These are phyloP conservation scores for Jacana jacana DNA, from an alignment of 2,113 vertebrate genomes.

Conservation along the genomic window DNA sequence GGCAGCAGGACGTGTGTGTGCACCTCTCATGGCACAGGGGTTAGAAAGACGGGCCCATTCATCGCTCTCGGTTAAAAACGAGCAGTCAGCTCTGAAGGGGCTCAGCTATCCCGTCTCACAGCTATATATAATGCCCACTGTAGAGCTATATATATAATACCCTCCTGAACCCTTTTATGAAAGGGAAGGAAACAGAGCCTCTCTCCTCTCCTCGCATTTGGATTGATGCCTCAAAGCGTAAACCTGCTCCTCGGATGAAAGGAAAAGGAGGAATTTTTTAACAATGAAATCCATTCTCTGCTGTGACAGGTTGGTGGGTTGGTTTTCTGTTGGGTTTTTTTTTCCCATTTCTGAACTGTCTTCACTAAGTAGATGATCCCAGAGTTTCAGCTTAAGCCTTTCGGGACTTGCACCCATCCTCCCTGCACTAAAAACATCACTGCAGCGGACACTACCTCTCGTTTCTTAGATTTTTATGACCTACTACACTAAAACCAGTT, in stretches of 20 bases:
- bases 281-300: constrained; percentile 28
- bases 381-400: not conserved
- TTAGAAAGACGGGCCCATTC: not conserved
- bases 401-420: not conserved
- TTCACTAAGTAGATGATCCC: constrained; percentile 15
- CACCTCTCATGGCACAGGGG: not conserved
- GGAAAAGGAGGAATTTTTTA: constrained; percentile 1
- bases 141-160: not conserved
- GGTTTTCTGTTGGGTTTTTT: not conserved
- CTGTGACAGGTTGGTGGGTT: not conserved
- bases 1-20: not conserved
- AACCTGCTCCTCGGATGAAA: constrained; percentile 32
- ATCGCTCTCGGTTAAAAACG: not conserved
- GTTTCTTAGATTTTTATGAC: constrained; percentile 47
- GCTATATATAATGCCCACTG: not conserved
- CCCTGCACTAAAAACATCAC: not conserved
- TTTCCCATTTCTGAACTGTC: not conserved
- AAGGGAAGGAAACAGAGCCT: not conserved
- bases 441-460: not conserved
- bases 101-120: not conserved
- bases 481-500: constrained; percentile 63
- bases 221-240: not conserved
- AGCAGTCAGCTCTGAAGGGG: not conserved
- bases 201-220: not conserved
- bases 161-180: not conserved